Conservation (phyloP, 1,140 invertebrate genomes). For the Eumaeus atala region DNA sequence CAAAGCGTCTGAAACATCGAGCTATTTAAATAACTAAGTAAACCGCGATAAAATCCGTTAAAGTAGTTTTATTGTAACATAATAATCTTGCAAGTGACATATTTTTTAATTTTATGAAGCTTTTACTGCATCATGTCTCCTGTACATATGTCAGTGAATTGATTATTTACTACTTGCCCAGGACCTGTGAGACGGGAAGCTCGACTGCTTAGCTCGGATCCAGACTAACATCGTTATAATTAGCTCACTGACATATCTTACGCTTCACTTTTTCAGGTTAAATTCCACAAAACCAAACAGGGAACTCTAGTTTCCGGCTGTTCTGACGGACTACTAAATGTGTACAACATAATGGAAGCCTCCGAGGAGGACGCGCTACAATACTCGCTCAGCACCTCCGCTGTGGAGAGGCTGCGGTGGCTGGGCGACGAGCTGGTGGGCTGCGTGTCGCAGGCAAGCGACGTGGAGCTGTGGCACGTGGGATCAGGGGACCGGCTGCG, state of each 20-base stretch:
- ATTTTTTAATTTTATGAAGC: too few species aligned
- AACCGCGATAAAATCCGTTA: too few species aligned
- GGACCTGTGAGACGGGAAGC: too few species aligned
- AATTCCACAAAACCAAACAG: conserved; percentile 84
- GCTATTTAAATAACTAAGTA: too few species aligned
- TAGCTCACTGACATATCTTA: background rate
- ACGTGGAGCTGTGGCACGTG: conserved; percentile 83
- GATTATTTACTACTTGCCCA: too few species aligned
- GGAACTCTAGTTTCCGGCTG: conserved; percentile 84
- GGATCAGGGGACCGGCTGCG: conserved; percentile 75
- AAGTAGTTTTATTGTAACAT: too few species aligned
- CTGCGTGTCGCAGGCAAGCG: conserved; percentile 82
- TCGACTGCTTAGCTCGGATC: too few species aligned
- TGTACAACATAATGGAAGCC: conserved; percentile 85
- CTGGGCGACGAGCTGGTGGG: conserved; percentile 73
- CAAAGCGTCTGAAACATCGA: too few species aligned
- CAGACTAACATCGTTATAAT: too few species aligned
- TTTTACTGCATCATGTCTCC: too few species aligned
- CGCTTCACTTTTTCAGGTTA: conserved; percentile 67
- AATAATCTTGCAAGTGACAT: too few species aligned
- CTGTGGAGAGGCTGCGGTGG: conserved; percentile 80
- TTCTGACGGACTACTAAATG: conserved; percentile 89
- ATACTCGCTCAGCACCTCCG: conserved; percentile 88
- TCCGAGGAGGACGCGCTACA: conserved; percentile 88
- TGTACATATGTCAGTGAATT: too few species aligned